A percentile compares a stretch with the other conserved stretches of the same genome.
These are phyloP conservation scores for Conops quadrifasciatus DNA, from an alignment of 2,888 invertebrate genomes.

Conservation along the genomic window DNA sequence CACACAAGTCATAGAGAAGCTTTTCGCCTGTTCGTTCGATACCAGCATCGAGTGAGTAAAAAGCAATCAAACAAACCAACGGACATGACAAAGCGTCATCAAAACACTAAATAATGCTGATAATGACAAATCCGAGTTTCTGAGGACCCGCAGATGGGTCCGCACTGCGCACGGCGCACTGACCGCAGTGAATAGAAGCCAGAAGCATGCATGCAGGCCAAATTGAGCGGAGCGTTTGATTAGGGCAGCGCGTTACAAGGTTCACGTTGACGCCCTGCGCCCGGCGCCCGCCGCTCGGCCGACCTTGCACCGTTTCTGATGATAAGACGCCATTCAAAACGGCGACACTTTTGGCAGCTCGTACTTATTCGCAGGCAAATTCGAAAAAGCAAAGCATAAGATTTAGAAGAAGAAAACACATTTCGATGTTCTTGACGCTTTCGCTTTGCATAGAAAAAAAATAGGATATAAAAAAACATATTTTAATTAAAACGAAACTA, in stretches of 20 bases:
- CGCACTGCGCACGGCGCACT: not conserved
- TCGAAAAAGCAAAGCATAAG: no score
- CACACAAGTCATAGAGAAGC: not conserved
- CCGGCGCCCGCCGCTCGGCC: no score
- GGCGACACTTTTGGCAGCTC: no score
- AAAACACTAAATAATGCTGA: slow-evolving; percentile 18
- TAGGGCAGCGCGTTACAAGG: not conserved
- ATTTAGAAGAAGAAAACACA: no score
- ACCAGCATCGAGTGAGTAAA: slow-evolving; percentile 41
- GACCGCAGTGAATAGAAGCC: no score
- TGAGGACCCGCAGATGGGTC: slow-evolving; percentile 27
- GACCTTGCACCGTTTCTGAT: no score
- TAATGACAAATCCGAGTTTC: slow-evolving; percentile 39
- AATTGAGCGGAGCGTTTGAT: not conserved
- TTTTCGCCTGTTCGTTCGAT: slow-evolving; percentile 36
- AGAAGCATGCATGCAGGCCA: no score
- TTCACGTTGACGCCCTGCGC: slow-evolving; percentile 10
- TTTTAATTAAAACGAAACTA: slow-evolving; percentile 25
- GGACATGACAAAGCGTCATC: no score
- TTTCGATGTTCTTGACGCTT: no score
- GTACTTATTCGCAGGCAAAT: no score
- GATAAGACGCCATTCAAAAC: no score
- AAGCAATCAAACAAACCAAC: slow-evolving; percentile 4
- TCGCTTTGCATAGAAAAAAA: no score
- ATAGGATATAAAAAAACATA: slow-evolving; percentile 3